phyloP scores from a whole-genome alignment of 1,140 invertebrate species.

The Solenopsis invicta region DNA sequence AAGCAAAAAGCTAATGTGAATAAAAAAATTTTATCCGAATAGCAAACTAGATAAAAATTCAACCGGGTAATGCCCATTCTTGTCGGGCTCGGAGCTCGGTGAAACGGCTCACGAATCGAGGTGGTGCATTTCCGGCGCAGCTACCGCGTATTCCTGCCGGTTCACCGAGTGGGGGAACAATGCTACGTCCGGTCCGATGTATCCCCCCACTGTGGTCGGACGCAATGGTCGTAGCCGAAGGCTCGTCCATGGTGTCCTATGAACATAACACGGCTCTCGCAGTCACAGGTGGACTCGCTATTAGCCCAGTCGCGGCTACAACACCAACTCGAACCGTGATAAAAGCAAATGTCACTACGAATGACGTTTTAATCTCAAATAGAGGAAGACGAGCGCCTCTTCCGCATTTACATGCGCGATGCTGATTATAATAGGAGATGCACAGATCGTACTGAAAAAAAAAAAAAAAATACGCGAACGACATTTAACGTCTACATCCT shows the following conservation, averaged over 20 bases:
- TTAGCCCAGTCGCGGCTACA: slow-evolving; percentile 50
- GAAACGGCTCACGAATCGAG: slow-evolving; percentile 46
- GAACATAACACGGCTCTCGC: slow-evolving; percentile 71
- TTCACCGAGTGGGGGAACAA: slow-evolving; percentile 79
- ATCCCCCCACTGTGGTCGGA: slow-evolving; percentile 76
- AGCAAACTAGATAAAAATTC: neutral
- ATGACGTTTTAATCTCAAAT: slow-evolving; percentile 22
- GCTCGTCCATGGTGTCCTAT: slow-evolving; percentile 76
- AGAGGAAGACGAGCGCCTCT: neutral
- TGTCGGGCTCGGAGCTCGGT: neutral
- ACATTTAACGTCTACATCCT: neutral
- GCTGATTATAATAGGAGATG: too few relatives aligned
- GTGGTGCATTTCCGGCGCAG: slow-evolving; percentile 75
- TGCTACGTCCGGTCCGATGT: slow-evolving; percentile 84
- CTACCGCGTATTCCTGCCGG: slow-evolving; percentile 69
- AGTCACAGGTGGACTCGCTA: slow-evolving; percentile 75
- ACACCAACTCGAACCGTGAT: neutral
- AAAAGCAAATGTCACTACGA: neutral
- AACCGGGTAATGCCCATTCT: slow-evolving; percentile 33
- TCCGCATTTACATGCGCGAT: neutral
- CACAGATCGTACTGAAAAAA: neutral
- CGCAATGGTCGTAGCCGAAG: slow-evolving; percentile 52
- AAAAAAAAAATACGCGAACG: neutral
- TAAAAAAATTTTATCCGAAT: neutral
- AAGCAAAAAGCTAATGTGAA: neutral